Base-by-base conservation (phyloP, 2,113 vertebrate species). In the Eclectus roratus region DNA sequence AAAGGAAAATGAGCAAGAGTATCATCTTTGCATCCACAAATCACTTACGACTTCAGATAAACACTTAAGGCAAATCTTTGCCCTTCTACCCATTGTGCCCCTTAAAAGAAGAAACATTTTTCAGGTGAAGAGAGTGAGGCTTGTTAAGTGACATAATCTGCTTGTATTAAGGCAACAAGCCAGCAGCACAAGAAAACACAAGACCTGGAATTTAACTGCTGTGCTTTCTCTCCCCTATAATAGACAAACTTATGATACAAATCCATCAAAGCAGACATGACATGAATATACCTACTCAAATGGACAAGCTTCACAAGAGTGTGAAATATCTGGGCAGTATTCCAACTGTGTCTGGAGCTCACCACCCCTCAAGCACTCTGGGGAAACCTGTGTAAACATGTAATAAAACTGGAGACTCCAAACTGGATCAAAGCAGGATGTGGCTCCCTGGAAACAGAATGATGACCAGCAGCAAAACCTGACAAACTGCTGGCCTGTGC, bases 321-420 rank as follows among this genome's bases (percentile, higher is more conserved):
- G 94, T 96, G 93, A 96, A 95, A 85, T 94, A 96, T 96, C 93
- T 96, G 94, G 94, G 95, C 93, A 91, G 95, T 93, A 93, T 91
- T 96, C 96, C 96, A 97, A 16, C 92, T 92, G 90, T 81, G 91
- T 89, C 92, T 92, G 93, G 91, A 95, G 88, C 89, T 96, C 88
- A 96, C 93, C 93, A 96, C 88, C 91, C 96, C 93, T 89, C 92
- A 94, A 96, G 94, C 92, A 95, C 77, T 96, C 92, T 97, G 90
- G 73, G 94, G 90, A 94, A 96, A 96, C 92, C 93, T 96, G 94
- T 78, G 85, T 96, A 94, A 96, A 95, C 96, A 95, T 92, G 93
- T 92, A 95, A 93, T 96, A 94, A 89, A 89, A 92, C 94, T 96
- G 96, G 91, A 96, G 92, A 94, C 93, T 96, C 93, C 92, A 96